Evolutionary conservation across 2,113 vertebrate genomes (phyloP).

Genomic region (Tetrax tetrax): DNA sequence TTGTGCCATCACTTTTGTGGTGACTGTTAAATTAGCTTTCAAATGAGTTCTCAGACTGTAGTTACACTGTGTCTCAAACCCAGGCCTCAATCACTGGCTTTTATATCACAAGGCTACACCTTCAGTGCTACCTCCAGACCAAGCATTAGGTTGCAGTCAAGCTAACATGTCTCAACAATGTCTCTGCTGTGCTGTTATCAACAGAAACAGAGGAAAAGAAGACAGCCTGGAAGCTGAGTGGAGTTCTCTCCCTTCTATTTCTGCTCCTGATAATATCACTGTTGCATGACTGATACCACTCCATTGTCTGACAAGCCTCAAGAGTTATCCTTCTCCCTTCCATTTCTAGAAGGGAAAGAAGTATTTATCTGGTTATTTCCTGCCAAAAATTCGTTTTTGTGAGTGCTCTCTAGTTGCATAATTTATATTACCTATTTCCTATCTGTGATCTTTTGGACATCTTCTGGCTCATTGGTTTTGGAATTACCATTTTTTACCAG

Average conservation of each 20-base stretch:
- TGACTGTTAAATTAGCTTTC: neutral
- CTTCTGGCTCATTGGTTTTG: neutral
- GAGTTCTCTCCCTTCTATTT: neutral
- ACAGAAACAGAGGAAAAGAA: neutral
- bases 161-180: neutral
- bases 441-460: neutral
- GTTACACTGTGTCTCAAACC: neutral
- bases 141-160: neutral
- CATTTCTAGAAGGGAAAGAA: neutral
- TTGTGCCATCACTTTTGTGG: neutral
- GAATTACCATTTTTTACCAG: neutral
- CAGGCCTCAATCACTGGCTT: neutral
- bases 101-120: neutral
- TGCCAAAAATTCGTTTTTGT: neutral
- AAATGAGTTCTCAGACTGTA: neutral
- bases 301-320: neutral
- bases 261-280: neutral
- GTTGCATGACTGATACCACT: neutral
- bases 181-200: neutral
- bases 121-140: neutral
- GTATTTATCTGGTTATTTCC: neutral
- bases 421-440: neutral
- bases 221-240: neutral
- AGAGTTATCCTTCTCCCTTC: neutral
- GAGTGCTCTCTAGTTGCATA: neutral